Evolutionary conservation across 2,888 invertebrate genomes (phyloP).

Genomic region (Thumatha senex): DNA sequence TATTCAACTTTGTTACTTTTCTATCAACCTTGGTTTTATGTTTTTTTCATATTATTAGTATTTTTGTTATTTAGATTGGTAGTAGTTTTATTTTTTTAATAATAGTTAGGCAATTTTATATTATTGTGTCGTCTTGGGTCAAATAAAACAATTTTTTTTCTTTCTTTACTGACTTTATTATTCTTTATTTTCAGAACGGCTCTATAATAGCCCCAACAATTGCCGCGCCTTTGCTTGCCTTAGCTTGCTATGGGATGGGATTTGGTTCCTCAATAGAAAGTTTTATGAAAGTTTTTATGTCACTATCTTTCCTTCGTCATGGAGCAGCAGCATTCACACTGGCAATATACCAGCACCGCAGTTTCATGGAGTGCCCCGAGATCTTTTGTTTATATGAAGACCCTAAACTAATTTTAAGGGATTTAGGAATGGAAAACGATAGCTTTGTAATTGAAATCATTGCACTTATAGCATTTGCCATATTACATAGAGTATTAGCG

Average conservation of each 20-base stretch:
- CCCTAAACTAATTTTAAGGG: constrained; percentile 84
- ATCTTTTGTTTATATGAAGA: constrained; percentile 83
- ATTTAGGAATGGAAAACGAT: constrained; percentile 84
- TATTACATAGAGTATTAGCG: constrained; percentile 78
- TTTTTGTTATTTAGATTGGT: no score
- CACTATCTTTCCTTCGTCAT: constrained; percentile 86
- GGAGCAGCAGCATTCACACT: constrained; percentile 85
- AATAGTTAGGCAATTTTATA: no score
- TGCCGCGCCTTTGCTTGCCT: constrained; percentile 80
- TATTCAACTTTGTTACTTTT: no score
- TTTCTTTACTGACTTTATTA: background rate
- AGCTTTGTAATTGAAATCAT: constrained; percentile 81
- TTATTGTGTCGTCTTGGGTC: no score
- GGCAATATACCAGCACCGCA: constrained; percentile 84
- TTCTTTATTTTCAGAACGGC: constrained; percentile 79
- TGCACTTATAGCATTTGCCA: constrained; percentile 81
- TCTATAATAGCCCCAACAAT: constrained; percentile 83
- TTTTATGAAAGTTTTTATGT: constrained; percentile 81
- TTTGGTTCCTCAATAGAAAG: constrained; percentile 81
- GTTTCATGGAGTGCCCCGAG: constrained; percentile 83
- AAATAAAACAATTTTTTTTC: no score
- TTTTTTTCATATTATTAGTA: no score
- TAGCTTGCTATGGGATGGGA: constrained; percentile 86
- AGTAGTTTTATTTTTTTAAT: no score
- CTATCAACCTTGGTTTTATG: no score